Base-by-base conservation (phyloP, 2,797 vertebrate species). In the Remorina albescens region DNA sequence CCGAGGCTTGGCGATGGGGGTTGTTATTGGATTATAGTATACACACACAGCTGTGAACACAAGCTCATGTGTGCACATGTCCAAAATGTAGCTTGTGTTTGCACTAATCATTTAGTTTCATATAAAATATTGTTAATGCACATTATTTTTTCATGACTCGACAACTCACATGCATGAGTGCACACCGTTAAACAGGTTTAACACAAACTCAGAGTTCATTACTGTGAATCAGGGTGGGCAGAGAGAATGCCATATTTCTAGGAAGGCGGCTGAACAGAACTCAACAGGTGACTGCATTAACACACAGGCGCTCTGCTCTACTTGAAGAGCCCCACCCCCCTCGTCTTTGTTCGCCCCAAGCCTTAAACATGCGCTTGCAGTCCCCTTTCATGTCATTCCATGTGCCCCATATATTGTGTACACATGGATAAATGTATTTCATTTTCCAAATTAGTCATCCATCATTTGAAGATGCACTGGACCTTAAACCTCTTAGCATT, bases 241-340 rank as follows among this genome's bases (percentile, higher is more conserved):
- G 59, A 81, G 74, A n/a, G 77, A 89, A 82, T 79, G 65, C 41
- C 0, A 50, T 55, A 34, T 32, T 53, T 57, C 34, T 64, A 76
- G 84, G 78, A 67, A 6, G 64, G 79, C 28, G 81, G 62, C 71
- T 76, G 70, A 85, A 50, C 66, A 49, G 55, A 76, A 72, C 69
- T 79, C 81, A 75, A 91, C 88, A 91, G 82, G 86, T 92, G 88
- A 89, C 46, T 67, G 75, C 50, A 69, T 85, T 86, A 83, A 59
- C 70, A 58, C 28, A 56, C 44, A 60, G 36, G 5, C 15, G 2
- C 61, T 65, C 37, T 8, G 46, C 74, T 54, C 61, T 46, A 41
- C 68, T 28, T 7, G 4, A 47, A 19, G 16, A 67, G 65, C 18
- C 47, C 69, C 25, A 2, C 15, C 26, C 34, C 55, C 53, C 15